A percentile compares a stretch with the other conserved stretches of the same genome.
These are phyloP conservation scores for Steinernema hermaphroditum DNA, from an alignment of 2,888 invertebrate genomes.

Conservation along the genomic window DNA sequence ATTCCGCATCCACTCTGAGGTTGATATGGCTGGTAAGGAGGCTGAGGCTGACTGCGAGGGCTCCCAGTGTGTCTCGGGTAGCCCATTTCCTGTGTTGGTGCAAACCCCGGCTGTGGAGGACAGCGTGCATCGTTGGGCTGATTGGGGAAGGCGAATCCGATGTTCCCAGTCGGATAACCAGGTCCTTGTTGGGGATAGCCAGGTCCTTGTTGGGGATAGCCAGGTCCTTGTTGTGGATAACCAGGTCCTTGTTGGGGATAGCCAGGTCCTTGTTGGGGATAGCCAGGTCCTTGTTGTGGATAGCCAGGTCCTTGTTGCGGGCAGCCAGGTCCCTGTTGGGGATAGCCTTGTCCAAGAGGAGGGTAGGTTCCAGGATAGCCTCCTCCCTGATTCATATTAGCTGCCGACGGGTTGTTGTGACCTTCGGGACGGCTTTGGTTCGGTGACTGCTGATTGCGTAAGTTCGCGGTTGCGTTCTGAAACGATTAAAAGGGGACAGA, in stretches of 20 bases:
- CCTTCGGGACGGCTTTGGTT: neutral
- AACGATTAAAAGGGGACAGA: neutral
- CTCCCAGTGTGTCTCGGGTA: neutral
- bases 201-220: neutral
- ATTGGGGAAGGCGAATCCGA: constrained; percentile 8
- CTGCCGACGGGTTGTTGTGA: neutral
- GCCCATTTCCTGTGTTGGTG: neutral
- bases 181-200: neutral
- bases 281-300: neutral
- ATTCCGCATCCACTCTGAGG: neutral
- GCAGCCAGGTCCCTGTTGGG: neutral
- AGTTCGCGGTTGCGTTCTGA: constrained; percentile 3
- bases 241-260: neutral
- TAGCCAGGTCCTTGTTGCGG: neutral
- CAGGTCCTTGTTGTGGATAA: neutral
- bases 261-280: neutral
- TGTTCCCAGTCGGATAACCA: neutral
- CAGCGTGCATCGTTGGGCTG: neutral
- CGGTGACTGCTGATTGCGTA: constrained; percentile 15
- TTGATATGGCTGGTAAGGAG: neutral
- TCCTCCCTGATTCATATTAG: constrained; percentile 10
- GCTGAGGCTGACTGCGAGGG: neutral
- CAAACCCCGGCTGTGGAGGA: neutral
- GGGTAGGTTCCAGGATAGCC: neutral
- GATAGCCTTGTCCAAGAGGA: neutral